phyloP scores from a whole-genome alignment of 2,113 vertebrate genomes.

The Fulica atra region DNA sequence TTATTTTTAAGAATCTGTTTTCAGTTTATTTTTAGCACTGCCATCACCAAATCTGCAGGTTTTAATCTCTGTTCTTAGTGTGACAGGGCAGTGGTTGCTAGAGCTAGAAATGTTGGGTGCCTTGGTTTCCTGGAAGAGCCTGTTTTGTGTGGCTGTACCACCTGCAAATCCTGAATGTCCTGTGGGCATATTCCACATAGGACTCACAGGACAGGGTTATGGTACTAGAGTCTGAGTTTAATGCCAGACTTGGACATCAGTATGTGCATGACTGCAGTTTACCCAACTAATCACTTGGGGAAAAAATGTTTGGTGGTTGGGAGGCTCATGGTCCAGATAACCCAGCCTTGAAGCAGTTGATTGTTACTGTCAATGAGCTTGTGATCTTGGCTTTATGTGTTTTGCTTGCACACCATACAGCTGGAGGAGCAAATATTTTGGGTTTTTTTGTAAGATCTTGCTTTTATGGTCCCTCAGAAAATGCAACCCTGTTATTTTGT shows the following conservation, averaged over 20 bases:
- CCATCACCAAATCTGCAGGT: not conserved
- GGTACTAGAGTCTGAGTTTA: not conserved
- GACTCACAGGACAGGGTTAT: not conserved
- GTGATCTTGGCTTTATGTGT: not conserved
- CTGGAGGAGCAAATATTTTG: not conserved
- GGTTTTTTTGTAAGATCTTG: not conserved
- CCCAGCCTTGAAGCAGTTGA: not conserved
- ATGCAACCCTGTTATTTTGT: not conserved
- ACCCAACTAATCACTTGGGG: not conserved
- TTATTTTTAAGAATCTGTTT: not conserved
- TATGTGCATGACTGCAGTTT: rapidly evolving
- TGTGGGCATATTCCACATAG: not conserved
- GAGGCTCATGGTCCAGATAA: not conserved
- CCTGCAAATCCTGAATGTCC: not conserved
- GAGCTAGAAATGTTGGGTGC: not conserved
- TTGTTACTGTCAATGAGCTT: not conserved
- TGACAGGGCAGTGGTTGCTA: not conserved
- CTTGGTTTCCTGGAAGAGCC: not conserved
- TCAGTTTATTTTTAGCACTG: not conserved
- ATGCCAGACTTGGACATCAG: not conserved
- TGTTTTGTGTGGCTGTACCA: not conserved
- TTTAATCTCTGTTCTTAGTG: not conserved
- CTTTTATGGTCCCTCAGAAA: not conserved
- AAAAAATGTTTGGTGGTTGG: not conserved
- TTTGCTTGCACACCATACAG: not conserved